Evolutionary conservation across 2,888 invertebrate species (phyloP).

Genomic region (Cantharis rufa): DNA sequence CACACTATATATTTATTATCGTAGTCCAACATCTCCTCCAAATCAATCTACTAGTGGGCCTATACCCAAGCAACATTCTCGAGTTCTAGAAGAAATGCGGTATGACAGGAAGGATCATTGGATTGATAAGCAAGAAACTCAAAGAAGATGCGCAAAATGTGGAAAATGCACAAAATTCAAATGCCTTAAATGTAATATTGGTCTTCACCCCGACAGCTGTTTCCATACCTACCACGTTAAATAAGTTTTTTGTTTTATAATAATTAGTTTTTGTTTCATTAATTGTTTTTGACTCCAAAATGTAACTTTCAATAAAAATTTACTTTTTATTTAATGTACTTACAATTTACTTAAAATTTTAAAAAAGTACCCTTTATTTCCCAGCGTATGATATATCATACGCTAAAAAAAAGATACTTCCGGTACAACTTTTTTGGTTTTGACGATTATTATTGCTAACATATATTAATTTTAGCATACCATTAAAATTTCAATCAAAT

Average conservation of each 20-base stretch:
- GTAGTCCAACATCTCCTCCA: too few species aligned
- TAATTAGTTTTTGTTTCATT: not conserved
- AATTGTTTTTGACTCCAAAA: not conserved
- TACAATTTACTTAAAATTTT: too few species aligned
- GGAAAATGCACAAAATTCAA: conserved; percentile 17
- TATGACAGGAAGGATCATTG: conserved; percentile 15
- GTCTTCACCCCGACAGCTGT: conserved; percentile 8
- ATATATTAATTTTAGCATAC: not conserved
- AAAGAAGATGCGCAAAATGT: conserved; percentile 11
- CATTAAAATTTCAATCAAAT: too few species aligned
- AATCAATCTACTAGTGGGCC: conserved; percentile 3
- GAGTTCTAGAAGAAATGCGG: conserved; percentile 8
- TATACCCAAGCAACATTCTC: conserved; percentile 1
- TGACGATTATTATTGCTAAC: not conserved
- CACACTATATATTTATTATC: too few species aligned
- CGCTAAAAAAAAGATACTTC: not conserved
- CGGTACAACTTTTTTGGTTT: not conserved
- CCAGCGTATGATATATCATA: conserved; percentile 14
- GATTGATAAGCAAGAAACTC: conserved; percentile 9
- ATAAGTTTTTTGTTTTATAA: not conserved
- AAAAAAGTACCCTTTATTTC: not conserved
- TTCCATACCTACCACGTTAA: conserved; percentile 4
- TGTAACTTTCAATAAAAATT: not conserved
- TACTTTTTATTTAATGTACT: too few species aligned
- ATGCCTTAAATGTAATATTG: conserved; percentile 9